Percentiles rank a stretch among this genome's conserved stretches.
Conservation (phyloP, 2,888 invertebrate species). For the Phoronis australis region DNA sequence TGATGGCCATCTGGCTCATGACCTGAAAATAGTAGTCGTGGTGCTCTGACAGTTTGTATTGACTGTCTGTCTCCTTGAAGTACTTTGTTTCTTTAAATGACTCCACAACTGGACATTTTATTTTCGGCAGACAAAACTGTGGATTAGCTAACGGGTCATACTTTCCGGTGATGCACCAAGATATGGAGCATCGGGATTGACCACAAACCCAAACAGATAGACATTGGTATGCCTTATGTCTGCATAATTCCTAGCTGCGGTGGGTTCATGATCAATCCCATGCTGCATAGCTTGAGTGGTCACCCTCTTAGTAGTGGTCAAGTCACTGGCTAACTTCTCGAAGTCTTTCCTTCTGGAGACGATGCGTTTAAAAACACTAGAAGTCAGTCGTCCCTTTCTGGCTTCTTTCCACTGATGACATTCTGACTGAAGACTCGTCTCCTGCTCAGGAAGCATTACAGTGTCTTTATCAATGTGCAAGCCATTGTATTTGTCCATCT, state of each 20-base stretch:
- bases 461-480: background rate
- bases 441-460: background rate
- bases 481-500: background rate
- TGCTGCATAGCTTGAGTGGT: background rate
- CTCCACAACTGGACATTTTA: background rate
- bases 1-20: background rate
- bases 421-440: background rate
- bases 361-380: background rate
- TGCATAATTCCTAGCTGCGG: background rate
- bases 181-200: background rate
- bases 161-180: slow-evolving; percentile 2
- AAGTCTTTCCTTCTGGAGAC: background rate
- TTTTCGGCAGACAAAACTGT: background rate
- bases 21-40: background rate
- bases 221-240: background rate
- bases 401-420: background rate
- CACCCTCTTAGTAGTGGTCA: background rate
- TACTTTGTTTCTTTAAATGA: background rate
- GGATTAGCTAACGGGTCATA: background rate
- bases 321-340: background rate
- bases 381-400: background rate
- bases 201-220: background rate
- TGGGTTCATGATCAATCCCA: background rate
- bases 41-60: background rate
- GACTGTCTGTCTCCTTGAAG: no score